Evolutionary conservation across 2,113 vertebrate genomes (phyloP).

Genomic region (Actenoides hombroni): DNA sequence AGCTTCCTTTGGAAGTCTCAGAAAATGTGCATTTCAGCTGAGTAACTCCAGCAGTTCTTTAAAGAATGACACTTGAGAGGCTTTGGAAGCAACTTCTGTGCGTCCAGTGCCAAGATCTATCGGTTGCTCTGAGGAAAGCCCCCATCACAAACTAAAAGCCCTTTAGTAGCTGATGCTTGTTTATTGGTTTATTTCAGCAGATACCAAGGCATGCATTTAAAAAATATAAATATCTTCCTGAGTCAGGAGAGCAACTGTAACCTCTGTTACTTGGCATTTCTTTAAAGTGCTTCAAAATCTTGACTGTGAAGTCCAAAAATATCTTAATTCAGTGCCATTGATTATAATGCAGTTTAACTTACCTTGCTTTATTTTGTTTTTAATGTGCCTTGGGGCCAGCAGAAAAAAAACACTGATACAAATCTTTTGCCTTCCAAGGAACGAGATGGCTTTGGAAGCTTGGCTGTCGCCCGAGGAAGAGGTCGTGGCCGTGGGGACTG

Average conservation of each 20-base stretch:
- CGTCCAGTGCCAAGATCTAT: neutral
- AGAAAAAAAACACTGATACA: neutral
- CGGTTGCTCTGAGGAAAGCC: neutral
- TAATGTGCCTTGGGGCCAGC: neutral
- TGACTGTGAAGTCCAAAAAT: neutral
- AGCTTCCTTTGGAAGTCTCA: neutral
- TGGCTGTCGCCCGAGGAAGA: constrained; percentile 76
- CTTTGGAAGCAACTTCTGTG: neutral
- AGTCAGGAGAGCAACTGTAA: neutral
- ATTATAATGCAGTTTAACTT: neutral
- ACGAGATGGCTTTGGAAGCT: constrained; percentile 88
- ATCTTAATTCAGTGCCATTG: neutral
- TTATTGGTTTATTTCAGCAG: neutral
- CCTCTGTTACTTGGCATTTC: neutral
- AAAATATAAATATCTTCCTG: constrained; percentile 25
- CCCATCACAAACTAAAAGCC: neutral
- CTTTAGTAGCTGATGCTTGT: neutral
- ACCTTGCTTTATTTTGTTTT: neutral
- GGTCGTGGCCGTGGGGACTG: constrained; percentile 88
- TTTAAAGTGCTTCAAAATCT: neutral
- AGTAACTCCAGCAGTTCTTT: neutral
- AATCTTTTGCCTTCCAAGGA: constrained; percentile 77
- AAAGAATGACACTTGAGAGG: neutral
- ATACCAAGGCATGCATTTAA: neutral
- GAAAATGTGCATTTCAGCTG: neutral